A percentile compares a stretch with the other conserved stretches of the same genome.
Conservation (phyloP, 2,888 invertebrate species). For the Ichneumoninae sp. region DNA sequence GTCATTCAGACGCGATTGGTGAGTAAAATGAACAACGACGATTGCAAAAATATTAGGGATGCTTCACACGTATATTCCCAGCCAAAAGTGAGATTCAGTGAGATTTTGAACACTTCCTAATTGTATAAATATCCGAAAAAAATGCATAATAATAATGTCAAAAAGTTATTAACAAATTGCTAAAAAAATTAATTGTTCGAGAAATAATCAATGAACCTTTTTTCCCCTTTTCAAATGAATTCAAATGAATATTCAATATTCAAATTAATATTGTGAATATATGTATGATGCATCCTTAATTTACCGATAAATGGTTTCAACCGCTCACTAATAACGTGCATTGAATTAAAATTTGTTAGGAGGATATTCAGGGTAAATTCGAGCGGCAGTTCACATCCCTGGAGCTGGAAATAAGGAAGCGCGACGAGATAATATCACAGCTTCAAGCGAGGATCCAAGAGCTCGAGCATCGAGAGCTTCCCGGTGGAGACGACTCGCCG, state of each 20-base stretch:
- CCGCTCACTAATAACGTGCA: neutral
- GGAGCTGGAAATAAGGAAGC: constrained; percentile 91
- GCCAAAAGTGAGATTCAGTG: too few relatives aligned
- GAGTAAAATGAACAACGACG: constrained; percentile 69
- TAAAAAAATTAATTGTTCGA: too few relatives aligned
- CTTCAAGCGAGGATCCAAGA: constrained; percentile 90
- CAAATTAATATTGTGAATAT: too few relatives aligned
- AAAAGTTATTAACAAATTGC: too few relatives aligned
- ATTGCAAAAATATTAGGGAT: neutral
- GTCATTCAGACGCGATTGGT: constrained; percentile 89
- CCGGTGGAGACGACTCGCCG: constrained; percentile 60
- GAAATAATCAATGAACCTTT: too few relatives aligned
- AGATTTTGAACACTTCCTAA: too few relatives aligned
- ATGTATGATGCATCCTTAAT: too few relatives aligned
- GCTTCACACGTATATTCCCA: too few relatives aligned
- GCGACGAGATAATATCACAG: constrained; percentile 92
- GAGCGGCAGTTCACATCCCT: constrained; percentile 88
- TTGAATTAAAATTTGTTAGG: constrained; percentile 77
- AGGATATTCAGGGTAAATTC: constrained; percentile 84
- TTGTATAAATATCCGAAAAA: neutral
- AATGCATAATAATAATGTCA: too few relatives aligned
- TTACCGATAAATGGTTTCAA: neutral
- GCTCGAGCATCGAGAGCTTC: constrained; percentile 85
- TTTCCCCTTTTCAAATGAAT: too few relatives aligned
- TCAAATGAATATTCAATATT: too few relatives aligned